phyloP scores from a whole-genome alignment of 2,888 invertebrate species.

The Pasiphila rectangulata region DNA sequence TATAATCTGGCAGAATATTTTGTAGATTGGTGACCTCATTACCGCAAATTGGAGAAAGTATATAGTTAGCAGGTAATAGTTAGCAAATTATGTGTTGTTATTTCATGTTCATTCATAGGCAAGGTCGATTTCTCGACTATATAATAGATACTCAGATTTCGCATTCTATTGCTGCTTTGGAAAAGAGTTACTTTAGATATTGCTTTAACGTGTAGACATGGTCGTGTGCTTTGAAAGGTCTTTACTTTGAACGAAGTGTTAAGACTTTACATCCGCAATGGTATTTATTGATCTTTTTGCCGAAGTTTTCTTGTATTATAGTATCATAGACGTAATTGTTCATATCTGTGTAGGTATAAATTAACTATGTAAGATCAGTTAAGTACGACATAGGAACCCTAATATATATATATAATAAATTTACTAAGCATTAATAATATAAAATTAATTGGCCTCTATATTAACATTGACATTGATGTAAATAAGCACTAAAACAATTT shows the following conservation, averaged over 20 bases:
- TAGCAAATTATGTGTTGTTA: constrained; percentile 33
- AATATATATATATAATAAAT: too few relatives aligned
- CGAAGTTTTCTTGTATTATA: background rate
- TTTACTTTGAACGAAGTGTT: constrained; percentile 6
- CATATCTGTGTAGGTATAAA: too few relatives aligned
- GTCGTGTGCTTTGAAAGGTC: background rate
- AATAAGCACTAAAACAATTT: constrained; percentile 1
- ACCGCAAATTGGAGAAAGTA: constrained; percentile 43
- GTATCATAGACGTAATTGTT: background rate
- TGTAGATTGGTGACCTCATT: constrained; percentile 43
- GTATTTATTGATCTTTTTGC: constrained; percentile 8
- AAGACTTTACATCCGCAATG: constrained; percentile 12
- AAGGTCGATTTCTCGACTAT: constrained; percentile 30
- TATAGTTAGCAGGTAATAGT: constrained; percentile 39
- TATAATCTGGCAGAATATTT: background rate
- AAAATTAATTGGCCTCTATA: too few relatives aligned
- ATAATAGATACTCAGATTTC: constrained; percentile 5
- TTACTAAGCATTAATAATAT: too few relatives aligned
- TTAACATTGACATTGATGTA: background rate
- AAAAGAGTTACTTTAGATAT: background rate
- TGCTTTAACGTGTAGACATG: background rate
- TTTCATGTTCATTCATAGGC: constrained; percentile 19
- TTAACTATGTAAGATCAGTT: too few relatives aligned
- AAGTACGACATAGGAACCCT: too few relatives aligned
- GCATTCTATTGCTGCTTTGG: constrained; percentile 19